Evolutionary conservation across 2,888 invertebrate species (phyloP), one percentile per base, ranked within the genome.

Genomic region (Cylloceria caligata): DNA sequence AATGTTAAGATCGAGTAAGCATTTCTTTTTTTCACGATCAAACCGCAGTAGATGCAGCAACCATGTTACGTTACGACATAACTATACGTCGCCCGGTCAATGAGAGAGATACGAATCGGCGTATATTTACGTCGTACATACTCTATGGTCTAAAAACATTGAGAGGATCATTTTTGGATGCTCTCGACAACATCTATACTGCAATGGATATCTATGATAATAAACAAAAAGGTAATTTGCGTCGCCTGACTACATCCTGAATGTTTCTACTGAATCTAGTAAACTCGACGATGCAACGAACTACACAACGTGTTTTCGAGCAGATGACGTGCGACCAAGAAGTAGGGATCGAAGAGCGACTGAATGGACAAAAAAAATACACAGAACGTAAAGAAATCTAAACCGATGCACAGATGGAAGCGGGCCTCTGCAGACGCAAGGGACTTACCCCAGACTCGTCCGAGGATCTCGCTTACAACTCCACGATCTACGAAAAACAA

Each of bases 371-470:
- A 60, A 69, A 55, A 55, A 39, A 19, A n/a, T 62, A 69, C 47
- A 49, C 27, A 19, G 13, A 6, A 27, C 27, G 21, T 45, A 52
- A 27, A 49, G 9, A 47, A 60, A 24, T 30, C 60, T 24, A n/a
- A 69, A 64, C 30, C 68, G 60, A 71, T 34, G 36, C 16, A 69
- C 36, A 77, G 52, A 55, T 69, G 64, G 39, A 80, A 75, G 65
- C 72, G 75, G 57, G 72, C 65, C 80, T 84, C 73, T 76, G 49
- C 72, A 79, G 84, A 84, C 74, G 77, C 77, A 80, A n/a, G 83
- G 80, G 85, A 87, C 86, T 87, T 87, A 87, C 86, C 86, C 84
- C 86, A 84, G 80, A 84, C 83, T 80, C 80, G 85, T 82, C 83
- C 86, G 82, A 81, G 85, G 83, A 72, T 81, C 82, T 84, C 83